Conservation (phyloP, 2,797 vertebrate genomes). For the Acrossocheilus wenchowensis region DNA sequence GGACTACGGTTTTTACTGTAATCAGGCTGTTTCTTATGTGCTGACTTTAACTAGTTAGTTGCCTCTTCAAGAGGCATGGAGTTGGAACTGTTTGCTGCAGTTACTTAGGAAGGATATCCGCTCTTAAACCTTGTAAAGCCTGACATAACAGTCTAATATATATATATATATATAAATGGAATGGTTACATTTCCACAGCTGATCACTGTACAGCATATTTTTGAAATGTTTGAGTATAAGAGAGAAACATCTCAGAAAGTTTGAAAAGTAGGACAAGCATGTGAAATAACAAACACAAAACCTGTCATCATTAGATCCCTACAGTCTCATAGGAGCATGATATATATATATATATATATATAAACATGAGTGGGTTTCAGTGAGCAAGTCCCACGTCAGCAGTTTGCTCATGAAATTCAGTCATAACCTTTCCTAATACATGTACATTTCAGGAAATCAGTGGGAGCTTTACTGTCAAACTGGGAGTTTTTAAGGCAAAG, state of each 20-base stretch:
- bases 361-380: conserved; percentile 14
- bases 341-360: neutral
- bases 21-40: neutral
- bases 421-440: neutral
- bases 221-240: neutral
- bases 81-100: neutral
- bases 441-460: conserved; percentile 22
- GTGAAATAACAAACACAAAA: neutral
- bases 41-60: neutral
- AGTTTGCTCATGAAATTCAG: conserved; percentile 15
- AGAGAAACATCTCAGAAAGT: neutral
- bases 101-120: neutral
- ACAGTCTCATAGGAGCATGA: conserved; percentile 1
- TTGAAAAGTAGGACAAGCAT: neutral
- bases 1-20: neutral
- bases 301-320: neutral
- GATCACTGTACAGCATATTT: neutral
- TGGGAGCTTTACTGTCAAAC: conserved; percentile 15
- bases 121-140: neutral
- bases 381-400: conserved; percentile 6
- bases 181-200: neutral
- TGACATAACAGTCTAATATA: neutral
- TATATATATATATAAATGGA: too few species aligned
- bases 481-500: neutral
- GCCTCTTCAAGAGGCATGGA: neutral